These are phyloP conservation scores for Notiomystis cincta DNA, from an alignment of 2,113 vertebrate genomes.

Conservation along the genomic window DNA sequence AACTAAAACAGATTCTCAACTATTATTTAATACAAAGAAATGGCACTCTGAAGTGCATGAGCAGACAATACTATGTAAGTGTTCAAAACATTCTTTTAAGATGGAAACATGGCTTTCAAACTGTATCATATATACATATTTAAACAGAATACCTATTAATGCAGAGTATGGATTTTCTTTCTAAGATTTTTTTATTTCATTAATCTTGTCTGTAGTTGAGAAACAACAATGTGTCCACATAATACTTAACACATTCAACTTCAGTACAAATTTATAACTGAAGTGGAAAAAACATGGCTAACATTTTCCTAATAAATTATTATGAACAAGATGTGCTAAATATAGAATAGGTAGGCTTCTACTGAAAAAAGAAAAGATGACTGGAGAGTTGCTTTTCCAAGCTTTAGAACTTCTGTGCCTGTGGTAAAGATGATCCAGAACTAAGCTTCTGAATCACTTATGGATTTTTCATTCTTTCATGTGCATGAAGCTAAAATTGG, in stretches of 20 bases:
- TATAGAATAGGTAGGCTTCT: not conserved
- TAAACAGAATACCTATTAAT: not conserved
- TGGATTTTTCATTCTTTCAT: not conserved
- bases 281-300: not conserved
- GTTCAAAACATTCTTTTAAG: not conserved
- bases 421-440: not conserved
- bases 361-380: not conserved
- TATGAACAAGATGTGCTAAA: not conserved
- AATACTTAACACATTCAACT: not conserved
- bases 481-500: not conserved
- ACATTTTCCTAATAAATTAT: not conserved
- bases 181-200: not conserved
- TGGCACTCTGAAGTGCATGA: not conserved
- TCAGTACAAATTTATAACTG: not conserved
- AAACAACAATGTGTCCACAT: not conserved
- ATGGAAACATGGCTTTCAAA: not conserved
- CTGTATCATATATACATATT: not conserved
- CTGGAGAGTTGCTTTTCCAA: not conserved
- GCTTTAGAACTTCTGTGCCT: not conserved
- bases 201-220: not conserved
- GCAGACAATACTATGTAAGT: not conserved
- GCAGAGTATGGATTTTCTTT: not conserved
- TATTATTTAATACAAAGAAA: not conserved
- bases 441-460: not conserved
- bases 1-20: not conserved